Conservation (phyloP, 2,113 vertebrate species). For the Eira barbara region DNA sequence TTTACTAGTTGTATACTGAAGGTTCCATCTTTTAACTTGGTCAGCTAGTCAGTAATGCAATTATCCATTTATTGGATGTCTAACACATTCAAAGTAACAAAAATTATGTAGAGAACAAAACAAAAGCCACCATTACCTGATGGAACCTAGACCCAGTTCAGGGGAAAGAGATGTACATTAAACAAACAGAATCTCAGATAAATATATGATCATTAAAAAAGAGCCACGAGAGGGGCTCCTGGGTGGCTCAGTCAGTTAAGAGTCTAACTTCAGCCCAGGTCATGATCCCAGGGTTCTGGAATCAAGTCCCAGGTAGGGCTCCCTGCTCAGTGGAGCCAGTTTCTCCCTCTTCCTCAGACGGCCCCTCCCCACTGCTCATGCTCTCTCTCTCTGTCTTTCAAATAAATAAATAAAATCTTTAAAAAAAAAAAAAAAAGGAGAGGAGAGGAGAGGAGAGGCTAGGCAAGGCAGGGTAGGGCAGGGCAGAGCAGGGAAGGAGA, state of each 20-base stretch:
- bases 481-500: too few species aligned
- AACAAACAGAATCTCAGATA: not conserved
- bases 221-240: not conserved
- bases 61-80: not conserved
- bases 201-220: not conserved
- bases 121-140: not conserved
- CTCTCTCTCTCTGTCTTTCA: too few species aligned
- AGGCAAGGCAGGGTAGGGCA: too few species aligned
- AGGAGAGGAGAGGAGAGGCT: too few species aligned
- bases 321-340: too few species aligned
- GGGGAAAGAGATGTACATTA: not conserved
- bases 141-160: not conserved
- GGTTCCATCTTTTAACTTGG: not conserved
- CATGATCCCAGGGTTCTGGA: not conserved
- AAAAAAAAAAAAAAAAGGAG: too few species aligned
- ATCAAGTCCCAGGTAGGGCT: not conserved
- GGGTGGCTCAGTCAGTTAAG: not conserved
- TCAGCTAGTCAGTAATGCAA: not conserved
- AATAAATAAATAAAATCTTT: too few species aligned
- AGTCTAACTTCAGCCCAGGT: not conserved
- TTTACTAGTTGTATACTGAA: not conserved
- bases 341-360: too few species aligned
- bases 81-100: not conserved
- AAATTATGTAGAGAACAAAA: not conserved
- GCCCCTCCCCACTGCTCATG: too few species aligned